Base-by-base conservation (phyloP, 1,140 invertebrate species). In the Drosophila varians region DNA sequence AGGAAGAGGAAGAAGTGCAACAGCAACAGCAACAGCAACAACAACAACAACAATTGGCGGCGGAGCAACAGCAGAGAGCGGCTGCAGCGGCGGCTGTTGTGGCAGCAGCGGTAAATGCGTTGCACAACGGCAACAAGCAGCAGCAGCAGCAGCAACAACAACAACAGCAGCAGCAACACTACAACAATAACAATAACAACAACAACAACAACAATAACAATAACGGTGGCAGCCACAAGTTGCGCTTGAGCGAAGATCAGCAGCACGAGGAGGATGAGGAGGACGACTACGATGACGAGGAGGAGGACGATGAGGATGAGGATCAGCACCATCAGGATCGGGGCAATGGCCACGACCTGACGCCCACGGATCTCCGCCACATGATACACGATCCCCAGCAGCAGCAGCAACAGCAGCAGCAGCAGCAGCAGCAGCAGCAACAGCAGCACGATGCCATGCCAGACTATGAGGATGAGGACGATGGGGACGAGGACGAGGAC, bases 61-160 rank as follows among this genome's bases (percentile, higher is more conserved):
- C 70, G 5, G 61, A 53, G 56, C 70, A 40, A 48, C 77, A 53
- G 53, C 80, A 46, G 16, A 53, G 46, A 4, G 79, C 78, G 12
- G 74, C 79, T 5, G 78, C 78, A 21, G 70, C 79, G 16, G 74
- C 76, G 12, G 80, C 80, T 1, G 80, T 80, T 9, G 80, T 86
- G 11, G 80, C 80, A 40, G 80, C 80, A 1, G 80, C 80, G 4
- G 80, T 87, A 0, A 84, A 38, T 42, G 79, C 79, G 9, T 40
- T 84, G 61, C 79, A 84, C 49, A 84, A 84, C 36, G 79, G 79
- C 51, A 84, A 86, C 6, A 76, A 84, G 42, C 70, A 74, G 42
- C 78, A 78, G 14, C 74, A 73, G 11, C 61, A 56, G 5, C 64
- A 61, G 3, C 61, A 66, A n/a, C 61, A 60, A 4, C 70, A 73